Conservation (phyloP, 2,888 invertebrate genomes). For the Glyphotaelius pellucidus region DNA sequence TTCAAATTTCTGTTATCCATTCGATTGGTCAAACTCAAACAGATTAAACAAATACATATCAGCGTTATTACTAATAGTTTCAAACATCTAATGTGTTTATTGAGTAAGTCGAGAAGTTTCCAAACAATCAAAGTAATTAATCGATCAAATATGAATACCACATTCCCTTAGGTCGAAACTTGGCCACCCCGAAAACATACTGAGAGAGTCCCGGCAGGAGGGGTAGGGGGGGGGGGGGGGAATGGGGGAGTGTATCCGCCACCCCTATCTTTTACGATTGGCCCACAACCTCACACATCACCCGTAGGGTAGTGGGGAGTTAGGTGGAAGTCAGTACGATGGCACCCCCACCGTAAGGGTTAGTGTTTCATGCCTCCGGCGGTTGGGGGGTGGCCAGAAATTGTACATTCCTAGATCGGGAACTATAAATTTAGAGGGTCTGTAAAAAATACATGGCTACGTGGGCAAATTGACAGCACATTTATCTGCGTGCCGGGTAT, state of each 20-base stretch:
- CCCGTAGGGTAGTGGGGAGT: conserved; percentile 8
- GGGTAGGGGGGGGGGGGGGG: neutral
- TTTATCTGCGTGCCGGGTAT: conserved; percentile 37
- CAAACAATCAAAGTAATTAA: conserved; percentile 38
- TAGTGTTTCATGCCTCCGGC: conserved; percentile 31
- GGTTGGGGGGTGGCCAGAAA: conserved; percentile 38
- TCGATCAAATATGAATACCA: conserved; percentile 44
- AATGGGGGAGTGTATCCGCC: neutral
- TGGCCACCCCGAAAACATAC: conserved; percentile 33
- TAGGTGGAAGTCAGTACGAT: neutral
- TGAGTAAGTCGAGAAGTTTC: neutral
- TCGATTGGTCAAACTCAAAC: neutral
- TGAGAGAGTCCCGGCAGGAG: neutral
- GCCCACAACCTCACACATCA: conserved; percentile 18
- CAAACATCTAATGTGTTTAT: neutral
- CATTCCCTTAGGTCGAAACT: conserved; percentile 23
- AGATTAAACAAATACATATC: neutral
- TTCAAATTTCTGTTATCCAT: neutral
- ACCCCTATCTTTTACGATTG: conserved; percentile 37
- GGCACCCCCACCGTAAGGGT: conserved; percentile 15
- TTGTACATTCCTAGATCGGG: conserved; percentile 49
- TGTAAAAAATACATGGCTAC: conserved; percentile 49
- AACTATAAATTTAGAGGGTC: conserved; percentile 41
- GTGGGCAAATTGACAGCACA: conserved; percentile 46
- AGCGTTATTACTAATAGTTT: neutral